Evolutionary conservation across 2,113 vertebrate genomes (phyloP), one percentile per base, ranked within the genome.

Genomic region (Antennarius striatus): DNA sequence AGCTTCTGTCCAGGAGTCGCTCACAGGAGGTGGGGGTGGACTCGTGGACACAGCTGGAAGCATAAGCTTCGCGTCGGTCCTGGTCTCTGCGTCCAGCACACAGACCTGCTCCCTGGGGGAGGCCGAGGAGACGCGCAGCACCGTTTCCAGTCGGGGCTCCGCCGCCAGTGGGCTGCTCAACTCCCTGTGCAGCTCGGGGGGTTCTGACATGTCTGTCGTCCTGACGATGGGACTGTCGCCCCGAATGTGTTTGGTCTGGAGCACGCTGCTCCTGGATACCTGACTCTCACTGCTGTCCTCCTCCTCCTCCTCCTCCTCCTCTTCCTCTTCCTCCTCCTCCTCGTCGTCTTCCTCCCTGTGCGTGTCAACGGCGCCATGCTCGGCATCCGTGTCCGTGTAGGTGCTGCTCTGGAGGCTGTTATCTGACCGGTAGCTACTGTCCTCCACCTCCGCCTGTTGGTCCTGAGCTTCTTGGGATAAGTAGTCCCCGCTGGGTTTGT

Each of bases 401-500:
- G 93, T 94, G 84, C 95, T 95, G 15, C 94, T 94, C 89, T 90
- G 87, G 29, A 91, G 94, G 86, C 95, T 95, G 86, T 90, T 92
- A 65, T 89, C 93, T n/a, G 95, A 88, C 16, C 83, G 87, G 87
- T 93, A 93, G 66, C 67, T 81, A 50, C 86, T 68, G 60, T 75
- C 85, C 4, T 81, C 84, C 0, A 60, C 65, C 42, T 79, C 86
- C 0, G 45, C 53, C 93, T 83, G 83, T 28, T 42, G 73, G 15
- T 77, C 13, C 5, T 81, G 91, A 22, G 89, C 67, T 5, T 93
- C 92, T 0, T 88, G 93, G 0, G 93, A 89, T 0, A 96, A 83
- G 83, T 97, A 91, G 83, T 91, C 95, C 39, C 93, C 93, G 68
- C 92, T 94, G 87, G 96, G 97, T 69, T 94, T 97, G 77, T 99